Evolutionary conservation across 2,113 vertebrate species (phyloP).

Genomic region (Chroicocephalus ridibundus): DNA sequence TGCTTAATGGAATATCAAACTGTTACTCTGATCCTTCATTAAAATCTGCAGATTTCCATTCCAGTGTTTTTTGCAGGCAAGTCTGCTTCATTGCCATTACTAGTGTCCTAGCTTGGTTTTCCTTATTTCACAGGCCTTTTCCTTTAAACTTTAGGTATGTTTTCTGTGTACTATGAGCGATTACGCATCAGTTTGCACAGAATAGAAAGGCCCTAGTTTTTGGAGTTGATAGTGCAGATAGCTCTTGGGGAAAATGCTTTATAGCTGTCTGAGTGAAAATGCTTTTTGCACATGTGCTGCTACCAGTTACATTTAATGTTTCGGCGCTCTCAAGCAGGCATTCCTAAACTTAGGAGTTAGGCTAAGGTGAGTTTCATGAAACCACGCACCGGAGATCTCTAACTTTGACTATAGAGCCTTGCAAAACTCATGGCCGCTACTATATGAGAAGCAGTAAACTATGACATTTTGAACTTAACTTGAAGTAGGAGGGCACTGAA

Average conservation of each 20-base stretch:
- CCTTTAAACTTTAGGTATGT: not conserved
- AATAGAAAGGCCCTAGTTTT: not conserved
- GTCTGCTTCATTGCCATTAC: not conserved
- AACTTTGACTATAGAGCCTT: not conserved
- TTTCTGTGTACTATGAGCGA: not conserved
- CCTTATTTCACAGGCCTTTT: not conserved
- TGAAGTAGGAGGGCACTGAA: not conserved
- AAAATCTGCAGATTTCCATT: not conserved
- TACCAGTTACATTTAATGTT: not conserved
- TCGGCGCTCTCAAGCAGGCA: not conserved
- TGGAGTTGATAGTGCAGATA: not conserved
- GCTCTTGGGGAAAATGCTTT: not conserved
- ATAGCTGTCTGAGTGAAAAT: not conserved
- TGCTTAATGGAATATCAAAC: not conserved
- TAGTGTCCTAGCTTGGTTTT: not conserved
- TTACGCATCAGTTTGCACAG: not conserved
- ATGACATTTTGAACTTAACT: not conserved
- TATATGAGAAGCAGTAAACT: not conserved
- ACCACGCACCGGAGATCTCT: not conserved
- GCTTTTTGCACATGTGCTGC: not conserved
- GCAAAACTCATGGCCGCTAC: not conserved
- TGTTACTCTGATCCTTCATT: not conserved
- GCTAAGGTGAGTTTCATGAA: not conserved
- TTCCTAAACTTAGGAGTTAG: not conserved
- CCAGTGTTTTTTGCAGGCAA: not conserved